A percentile compares a stretch with the other conserved stretches of the same genome.
phyloP scores from a whole-genome alignment of 2,113 vertebrate species.

The Gopherus evgoodei region DNA sequence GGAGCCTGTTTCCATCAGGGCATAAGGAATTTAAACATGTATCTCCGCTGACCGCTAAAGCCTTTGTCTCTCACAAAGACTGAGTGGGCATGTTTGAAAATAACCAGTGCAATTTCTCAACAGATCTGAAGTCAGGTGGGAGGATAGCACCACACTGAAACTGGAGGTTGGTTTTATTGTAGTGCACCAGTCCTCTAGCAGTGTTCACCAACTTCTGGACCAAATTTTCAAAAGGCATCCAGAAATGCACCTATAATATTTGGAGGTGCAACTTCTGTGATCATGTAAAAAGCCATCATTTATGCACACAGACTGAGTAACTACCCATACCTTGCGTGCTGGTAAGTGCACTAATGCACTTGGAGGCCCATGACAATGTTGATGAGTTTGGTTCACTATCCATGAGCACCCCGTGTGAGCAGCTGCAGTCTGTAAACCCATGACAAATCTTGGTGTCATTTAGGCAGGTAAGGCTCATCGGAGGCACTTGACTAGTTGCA shows the following conservation, averaged over 20 bases:
- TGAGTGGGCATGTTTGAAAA: background rate
- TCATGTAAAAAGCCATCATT: background rate
- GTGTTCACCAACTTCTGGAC: background rate
- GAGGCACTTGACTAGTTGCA: constrained; percentile 13
- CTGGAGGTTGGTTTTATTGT: background rate
- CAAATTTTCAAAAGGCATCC: background rate
- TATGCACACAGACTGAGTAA: background rate
- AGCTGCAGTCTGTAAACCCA: constrained; percentile 7
- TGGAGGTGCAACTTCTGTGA: background rate
- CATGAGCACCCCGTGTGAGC: background rate
- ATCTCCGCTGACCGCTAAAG: constrained; percentile 36
- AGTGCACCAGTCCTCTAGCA: background rate
- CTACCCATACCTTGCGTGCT: background rate
- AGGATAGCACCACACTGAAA: background rate
- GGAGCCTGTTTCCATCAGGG: constrained; percentile 17
- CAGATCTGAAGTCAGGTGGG: background rate
- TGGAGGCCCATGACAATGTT: background rate
- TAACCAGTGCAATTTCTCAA: fast-evolving
- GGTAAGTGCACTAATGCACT: background rate
- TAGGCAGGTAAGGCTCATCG: background rate
- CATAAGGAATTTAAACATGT: constrained; percentile 42
- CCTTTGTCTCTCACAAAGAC: background rate
- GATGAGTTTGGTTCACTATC: background rate
- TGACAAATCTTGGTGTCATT: background rate
- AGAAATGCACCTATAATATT: background rate